Base-by-base conservation (phyloP, 2,797 vertebrate genomes). In the Neosilurus mollespiculum region DNA sequence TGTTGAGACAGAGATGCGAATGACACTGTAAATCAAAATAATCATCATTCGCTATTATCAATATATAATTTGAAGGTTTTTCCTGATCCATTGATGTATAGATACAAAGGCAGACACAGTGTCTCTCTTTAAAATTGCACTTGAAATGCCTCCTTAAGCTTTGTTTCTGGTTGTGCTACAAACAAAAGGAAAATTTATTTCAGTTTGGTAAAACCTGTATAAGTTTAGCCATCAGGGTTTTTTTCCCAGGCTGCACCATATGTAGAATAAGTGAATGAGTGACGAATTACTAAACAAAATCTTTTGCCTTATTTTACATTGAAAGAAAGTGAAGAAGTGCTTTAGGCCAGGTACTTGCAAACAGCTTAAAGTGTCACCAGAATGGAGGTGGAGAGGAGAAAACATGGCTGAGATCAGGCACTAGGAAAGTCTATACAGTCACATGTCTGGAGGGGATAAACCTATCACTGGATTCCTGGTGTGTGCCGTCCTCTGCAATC, bases 401-500 rank as follows among this genome's bases (percentile, higher is more conserved):
- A 89, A 85, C 92, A 93, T 89, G 91, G 92, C 93, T 93, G 91
- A 92, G 90, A 93, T 94, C 94, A 95, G 93, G 93, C 94, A 95
- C 92, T 93, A 92, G 92, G 92, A 91, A 90, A 79, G 93, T 93
- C 90, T 94, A 92, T 85, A 92, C 90, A 89, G 80, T 85, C 84
- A 85, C 84, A 86, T 91, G 93, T 92, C 91, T 94, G 92, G 91
- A 93, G 91, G 93, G 93, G 91, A 92, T 91, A 93, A 94, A 95
- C 93, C 94, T 94, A 95, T 93, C 88, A 92, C 92, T 92, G 93
- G 93, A 93, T 94, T 93, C 92, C 93, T 93, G 93, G 93, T 91
- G 90, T 93, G 92, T 92, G 93, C 91, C 89, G 92, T 95, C 94
- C 93, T 91, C 93, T 92, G 93, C 92, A 93, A 89, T 92, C 92